phyloP scores from a whole-genome alignment of 2,888 invertebrate species.

The Hymenopus coronatus region DNA sequence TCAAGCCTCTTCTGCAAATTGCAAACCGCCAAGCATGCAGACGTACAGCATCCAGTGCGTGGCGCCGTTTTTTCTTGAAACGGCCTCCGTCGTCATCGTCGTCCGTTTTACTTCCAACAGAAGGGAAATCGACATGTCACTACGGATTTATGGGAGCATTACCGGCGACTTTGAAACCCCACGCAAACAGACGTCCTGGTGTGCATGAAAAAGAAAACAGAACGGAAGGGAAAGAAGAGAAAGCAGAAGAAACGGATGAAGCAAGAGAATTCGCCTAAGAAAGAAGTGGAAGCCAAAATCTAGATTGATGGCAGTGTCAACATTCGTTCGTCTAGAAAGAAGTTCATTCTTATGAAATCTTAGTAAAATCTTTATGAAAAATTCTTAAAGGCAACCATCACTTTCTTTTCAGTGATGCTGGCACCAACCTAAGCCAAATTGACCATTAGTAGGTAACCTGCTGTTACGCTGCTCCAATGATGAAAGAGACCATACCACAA shows the following conservation, averaged over 20 bases:
- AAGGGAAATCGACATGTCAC: conserved; percentile 27
- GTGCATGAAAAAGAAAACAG: not conserved
- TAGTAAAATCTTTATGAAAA: not conserved
- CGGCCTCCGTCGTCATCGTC: not conserved
- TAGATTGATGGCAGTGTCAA: not conserved
- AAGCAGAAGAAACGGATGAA: not conserved
- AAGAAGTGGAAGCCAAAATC: not conserved
- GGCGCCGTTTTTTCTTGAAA: not conserved
- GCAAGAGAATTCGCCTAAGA: not conserved
- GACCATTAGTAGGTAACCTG: too few relatives aligned
- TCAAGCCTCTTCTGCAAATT: not conserved
- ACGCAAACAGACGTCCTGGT: not conserved
- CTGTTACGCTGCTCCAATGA: too few relatives aligned
- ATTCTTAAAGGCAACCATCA: not conserved
- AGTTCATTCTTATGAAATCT: not conserved
- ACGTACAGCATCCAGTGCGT: not conserved
- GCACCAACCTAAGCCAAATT: too few relatives aligned
- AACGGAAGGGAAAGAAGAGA: not conserved
- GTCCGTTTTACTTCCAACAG: not conserved
- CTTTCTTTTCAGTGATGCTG: not conserved
- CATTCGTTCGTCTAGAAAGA: not conserved
- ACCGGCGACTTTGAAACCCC: conserved; percentile 21
- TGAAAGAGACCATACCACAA: too few relatives aligned
- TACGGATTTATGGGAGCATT: conserved; percentile 28
- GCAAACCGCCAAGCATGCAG: not conserved